Percentiles rank a stretch among this genome's conserved stretches.
Conservation (phyloP, 2,797 vertebrate genomes). For the Limnodromus scolopaceus region DNA sequence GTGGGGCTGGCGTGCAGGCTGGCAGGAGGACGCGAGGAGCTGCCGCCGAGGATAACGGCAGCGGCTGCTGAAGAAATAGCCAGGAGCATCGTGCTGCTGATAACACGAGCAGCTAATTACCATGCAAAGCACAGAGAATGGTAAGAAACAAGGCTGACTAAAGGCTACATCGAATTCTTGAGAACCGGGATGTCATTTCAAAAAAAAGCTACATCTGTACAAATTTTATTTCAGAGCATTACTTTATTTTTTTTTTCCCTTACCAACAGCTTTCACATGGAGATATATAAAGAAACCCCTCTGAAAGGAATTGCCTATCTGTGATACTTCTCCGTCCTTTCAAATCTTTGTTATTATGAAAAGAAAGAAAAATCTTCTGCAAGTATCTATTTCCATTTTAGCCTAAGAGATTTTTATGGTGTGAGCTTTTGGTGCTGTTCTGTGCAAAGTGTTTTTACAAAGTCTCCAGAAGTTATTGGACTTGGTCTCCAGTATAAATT, state of each 20-base stretch:
- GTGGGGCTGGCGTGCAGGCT: background rate
- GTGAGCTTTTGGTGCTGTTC: background rate
- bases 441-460: background rate
- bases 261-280: background rate
- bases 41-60: background rate
- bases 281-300: background rate
- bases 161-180: conserved; percentile 48
- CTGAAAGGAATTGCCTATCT: conserved; percentile 3
- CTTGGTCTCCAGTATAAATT: background rate
- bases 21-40: conserved; percentile 9
- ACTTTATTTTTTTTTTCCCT: conserved; percentile 51
- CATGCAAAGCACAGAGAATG: conserved; percentile 73
- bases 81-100: conserved; percentile 24
- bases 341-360: background rate
- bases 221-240: conserved; percentile 34
- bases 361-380: background rate
- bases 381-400: background rate
- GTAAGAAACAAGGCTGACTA: conserved; percentile 54
- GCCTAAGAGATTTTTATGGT: background rate
- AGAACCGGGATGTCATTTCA: conserved; percentile 49
- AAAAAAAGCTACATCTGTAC: conserved; percentile 35
- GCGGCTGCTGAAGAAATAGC: conserved; percentile 60
- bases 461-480: background rate
- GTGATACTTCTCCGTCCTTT: background rate
- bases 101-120: conserved; percentile 70